Evolutionary conservation across 2,113 vertebrate species (phyloP).

Genomic region (Oryzias celebensis): DNA sequence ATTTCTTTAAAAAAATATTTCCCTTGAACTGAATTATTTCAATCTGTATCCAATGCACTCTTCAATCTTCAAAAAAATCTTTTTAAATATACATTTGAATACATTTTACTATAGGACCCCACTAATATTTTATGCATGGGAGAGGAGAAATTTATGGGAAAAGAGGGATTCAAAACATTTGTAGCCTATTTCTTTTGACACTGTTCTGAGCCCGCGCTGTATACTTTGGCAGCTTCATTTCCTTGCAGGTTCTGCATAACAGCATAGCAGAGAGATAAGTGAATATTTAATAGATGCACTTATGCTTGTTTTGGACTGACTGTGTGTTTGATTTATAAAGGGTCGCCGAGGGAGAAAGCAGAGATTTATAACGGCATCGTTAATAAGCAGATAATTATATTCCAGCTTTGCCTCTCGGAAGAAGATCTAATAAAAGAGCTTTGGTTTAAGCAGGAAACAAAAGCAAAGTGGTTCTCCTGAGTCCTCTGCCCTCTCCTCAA

Average conservation of each 20-base stretch:
- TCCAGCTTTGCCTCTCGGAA: constrained; percentile 17
- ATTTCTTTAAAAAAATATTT: too few relatives aligned
- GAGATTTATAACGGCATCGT: constrained; percentile 37
- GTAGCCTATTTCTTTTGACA: neutral
- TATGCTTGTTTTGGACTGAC: constrained; percentile 21
- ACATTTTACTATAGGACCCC: too few relatives aligned
- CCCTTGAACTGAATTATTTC: too few relatives aligned
- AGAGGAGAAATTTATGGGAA: constrained; percentile 19
- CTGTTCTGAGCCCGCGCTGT: constrained; percentile 8
- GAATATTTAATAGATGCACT: constrained; percentile 55
- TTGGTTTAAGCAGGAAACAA: constrained; percentile 24
- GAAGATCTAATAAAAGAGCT: constrained; percentile 36
- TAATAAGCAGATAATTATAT: constrained; percentile 30
- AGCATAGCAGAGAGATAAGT: constrained; percentile 25
- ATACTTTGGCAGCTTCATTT: constrained; percentile 16
- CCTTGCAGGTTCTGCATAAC: constrained; percentile 28
- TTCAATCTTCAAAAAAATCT: too few relatives aligned
- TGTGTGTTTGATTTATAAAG: constrained; percentile 38
- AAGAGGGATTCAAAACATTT: constrained; percentile 22
- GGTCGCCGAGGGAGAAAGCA: constrained; percentile 2
- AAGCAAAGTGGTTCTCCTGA: constrained; percentile 20
- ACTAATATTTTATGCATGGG: constrained; percentile 15
- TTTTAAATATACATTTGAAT: too few relatives aligned
- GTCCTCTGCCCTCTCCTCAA: constrained; percentile 18
- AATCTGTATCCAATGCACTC: too few relatives aligned